These are phyloP conservation scores for Pluvianellus socialis DNA, from an alignment of 2,113 vertebrate species.

Conservation along the genomic window DNA sequence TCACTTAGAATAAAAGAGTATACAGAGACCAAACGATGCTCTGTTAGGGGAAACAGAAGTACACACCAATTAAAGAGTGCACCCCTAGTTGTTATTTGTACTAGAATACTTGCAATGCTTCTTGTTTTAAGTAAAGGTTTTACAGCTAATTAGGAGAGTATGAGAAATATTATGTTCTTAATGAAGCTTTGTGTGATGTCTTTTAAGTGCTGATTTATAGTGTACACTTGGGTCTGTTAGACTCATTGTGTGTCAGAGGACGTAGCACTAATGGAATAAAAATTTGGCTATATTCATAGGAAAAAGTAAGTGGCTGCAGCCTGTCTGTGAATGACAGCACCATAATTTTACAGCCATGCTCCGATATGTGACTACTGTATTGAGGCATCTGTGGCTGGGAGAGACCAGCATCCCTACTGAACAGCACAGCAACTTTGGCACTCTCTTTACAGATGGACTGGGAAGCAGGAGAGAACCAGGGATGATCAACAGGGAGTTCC, in stretches of 20 bases:
- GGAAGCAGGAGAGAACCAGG: neutral
- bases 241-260: neutral
- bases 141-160: neutral
- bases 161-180: neutral
- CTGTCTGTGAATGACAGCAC: neutral
- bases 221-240: neutral
- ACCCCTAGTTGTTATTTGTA: neutral
- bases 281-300: neutral
- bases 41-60: neutral
- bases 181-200: neutral
- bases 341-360: neutral
- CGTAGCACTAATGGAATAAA: neutral
- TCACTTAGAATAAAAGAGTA: neutral
- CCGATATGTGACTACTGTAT: no score
- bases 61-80: neutral
- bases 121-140: neutral
- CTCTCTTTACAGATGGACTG: neutral
- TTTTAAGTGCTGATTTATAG: neutral
- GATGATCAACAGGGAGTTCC: neutral
- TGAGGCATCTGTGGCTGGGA: neutral
- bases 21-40: neutral
- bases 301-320: neutral
- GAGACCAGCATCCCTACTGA: neutral
- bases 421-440: neutral
- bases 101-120: neutral